Evolutionary conservation across 2,888 invertebrate genomes (phyloP).

Genomic region (Allacma fusca): DNA sequence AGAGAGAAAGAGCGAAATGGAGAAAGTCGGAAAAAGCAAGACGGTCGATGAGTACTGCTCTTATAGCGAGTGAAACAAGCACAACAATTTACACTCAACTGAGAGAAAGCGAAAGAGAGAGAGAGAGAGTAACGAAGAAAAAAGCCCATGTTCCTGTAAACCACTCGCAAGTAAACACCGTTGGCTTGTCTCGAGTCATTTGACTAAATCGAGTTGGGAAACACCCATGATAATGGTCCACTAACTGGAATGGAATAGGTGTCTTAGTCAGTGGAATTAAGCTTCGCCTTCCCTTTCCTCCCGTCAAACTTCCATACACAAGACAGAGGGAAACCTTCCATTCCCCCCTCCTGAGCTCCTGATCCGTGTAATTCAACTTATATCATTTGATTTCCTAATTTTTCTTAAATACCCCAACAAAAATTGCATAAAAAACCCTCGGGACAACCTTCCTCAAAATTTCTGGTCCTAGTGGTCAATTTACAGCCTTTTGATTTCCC

Average conservation of each 20-base stretch:
- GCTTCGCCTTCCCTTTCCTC: neutral
- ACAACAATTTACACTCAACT: slow-evolving; percentile 43
- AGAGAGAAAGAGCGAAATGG: slow-evolving; percentile 30
- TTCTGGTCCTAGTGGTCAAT: no score
- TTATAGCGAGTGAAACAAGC: slow-evolving; percentile 25
- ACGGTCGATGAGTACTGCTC: slow-evolving; percentile 21
- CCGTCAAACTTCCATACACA: neutral
- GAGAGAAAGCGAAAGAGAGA: neutral
- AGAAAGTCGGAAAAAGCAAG: neutral
- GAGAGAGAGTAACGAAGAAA: slow-evolving; percentile 1
- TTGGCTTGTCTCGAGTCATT: slow-evolving; percentile 24
- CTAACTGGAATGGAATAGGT: slow-evolving; percentile 24
- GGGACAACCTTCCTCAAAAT: no score
- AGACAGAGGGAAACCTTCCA: neutral
- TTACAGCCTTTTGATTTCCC: no score
- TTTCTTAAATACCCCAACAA: no score
- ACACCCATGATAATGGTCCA: slow-evolving; percentile 37
- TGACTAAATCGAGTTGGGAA: slow-evolving; percentile 44
- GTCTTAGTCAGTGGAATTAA: slow-evolving; percentile 18
- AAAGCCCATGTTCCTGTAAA: neutral
- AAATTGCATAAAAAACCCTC: no score
- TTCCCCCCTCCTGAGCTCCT: no score
- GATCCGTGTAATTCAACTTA: no score
- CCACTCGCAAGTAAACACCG: neutral
- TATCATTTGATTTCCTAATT: no score